These are phyloP conservation scores for Perca flavescens DNA, from an alignment of 2,113 vertebrate genomes.

Conservation along the genomic window DNA sequence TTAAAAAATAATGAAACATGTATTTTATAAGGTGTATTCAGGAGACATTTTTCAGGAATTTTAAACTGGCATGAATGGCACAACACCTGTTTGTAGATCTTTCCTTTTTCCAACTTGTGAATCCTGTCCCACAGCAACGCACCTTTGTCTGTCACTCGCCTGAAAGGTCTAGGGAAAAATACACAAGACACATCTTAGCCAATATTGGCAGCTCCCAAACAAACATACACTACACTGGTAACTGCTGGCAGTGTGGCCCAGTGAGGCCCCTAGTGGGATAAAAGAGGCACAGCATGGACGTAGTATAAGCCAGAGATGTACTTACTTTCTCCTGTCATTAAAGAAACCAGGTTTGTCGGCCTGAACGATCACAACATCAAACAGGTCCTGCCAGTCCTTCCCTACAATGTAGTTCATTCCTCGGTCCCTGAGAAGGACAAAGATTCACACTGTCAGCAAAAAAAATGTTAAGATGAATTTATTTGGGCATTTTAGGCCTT, in stretches of 20 bases:
- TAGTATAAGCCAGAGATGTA: neutral
- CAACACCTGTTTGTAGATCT: conserved; percentile 98
- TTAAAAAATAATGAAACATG: neutral
- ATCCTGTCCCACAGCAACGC: conserved; percentile 97
- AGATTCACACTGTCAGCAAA: conserved; percentile 22
- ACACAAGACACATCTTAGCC: conserved; percentile 48
- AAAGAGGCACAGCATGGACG: neutral
- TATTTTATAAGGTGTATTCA: neutral
- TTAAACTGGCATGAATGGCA: neutral
- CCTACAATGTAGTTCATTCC: conserved; percentile 98
- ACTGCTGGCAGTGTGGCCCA: neutral
- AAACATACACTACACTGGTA: neutral
- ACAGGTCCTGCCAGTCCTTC: conserved; percentile 97
- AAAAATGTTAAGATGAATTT: too few species aligned
- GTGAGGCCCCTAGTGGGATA: conserved; percentile 5
- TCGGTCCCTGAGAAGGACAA: conserved; percentile 86
- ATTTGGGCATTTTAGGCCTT: too few species aligned
- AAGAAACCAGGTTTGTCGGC: conserved; percentile 98
- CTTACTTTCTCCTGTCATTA: conserved; percentile 96
- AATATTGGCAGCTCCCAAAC: conserved; percentile 8
- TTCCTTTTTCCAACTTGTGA: conserved; percentile 93
- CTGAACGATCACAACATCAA: conserved; percentile 97
- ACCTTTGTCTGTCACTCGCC: conserved; percentile 94
- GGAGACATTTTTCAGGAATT: neutral
- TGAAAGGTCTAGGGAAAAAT: conserved; percentile 89